Evolutionary conservation across 2,888 invertebrate genomes (phyloP), one percentile per base, ranked within the genome.

Genomic region (Anorthoa munda): DNA sequence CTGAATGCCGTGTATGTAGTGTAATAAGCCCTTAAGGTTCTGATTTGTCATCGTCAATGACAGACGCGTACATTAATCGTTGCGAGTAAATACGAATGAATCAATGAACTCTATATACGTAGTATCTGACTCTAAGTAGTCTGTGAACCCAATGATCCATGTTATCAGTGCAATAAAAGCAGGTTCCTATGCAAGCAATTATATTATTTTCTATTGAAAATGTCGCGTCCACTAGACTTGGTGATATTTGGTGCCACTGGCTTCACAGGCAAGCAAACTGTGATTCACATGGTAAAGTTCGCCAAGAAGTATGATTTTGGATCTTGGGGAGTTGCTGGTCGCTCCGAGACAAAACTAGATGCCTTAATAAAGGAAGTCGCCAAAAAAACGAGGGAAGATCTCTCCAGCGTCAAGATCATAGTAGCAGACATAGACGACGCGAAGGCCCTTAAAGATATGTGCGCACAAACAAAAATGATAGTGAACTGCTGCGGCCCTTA

Each of bases 401-500:
- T 97, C 26, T 96, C 97, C 13, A 94, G 97, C 46, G 97, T 97
- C 48, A 97, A 97, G 53, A 96, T 98, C 17, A 97, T 99, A 58
- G 93, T 98, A 69, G 99, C 99, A 0, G 98, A 99, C 89, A 96
- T 98, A 1, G 95, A 95, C 5, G 97, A 98, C 91, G 97, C 97
- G 74, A 96, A 97, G 53, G 98, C 98, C 0, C 92, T 99, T 31
- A 93, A 96, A 60, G 97, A 97, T 71, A 99, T 99, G 99, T 98
- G 99, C 56, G 94, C 96, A 66, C 97, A 97, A 85, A 97, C 98
- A 12, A 97, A 97, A 87, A 97, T 99, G 66, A 66, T 99, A 46
- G 97, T 99, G 1, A 99, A 99, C 94, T 99, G 99, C 93, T 98
- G 99, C 86, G 99, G 99, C 0, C 99, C 99, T 0, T 98, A 98